Conservation (phyloP, 2,797 vertebrate genomes). For the Glyptemys insculpta region DNA sequence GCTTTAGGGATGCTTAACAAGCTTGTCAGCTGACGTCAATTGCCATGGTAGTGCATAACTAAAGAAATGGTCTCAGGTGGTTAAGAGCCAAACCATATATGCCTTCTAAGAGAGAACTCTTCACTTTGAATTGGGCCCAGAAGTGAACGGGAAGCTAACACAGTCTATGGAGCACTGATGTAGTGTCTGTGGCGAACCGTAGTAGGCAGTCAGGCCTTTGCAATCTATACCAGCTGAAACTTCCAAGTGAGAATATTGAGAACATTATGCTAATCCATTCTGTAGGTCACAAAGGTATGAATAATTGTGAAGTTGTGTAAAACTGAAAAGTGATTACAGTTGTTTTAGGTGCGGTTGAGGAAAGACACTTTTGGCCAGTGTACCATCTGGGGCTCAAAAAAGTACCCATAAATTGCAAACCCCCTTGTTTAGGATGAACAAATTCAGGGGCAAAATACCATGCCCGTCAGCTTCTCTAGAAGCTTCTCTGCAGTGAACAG, state of each 20-base stretch:
- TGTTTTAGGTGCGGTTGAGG: background rate
- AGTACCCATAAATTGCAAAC: background rate
- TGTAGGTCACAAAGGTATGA: background rate
- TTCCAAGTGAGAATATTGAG: background rate
- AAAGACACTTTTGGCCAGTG: background rate
- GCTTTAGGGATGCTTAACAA: background rate
- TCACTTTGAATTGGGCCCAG: background rate
- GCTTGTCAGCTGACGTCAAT: background rate
- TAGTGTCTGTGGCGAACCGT: background rate
- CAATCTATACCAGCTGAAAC: background rate
- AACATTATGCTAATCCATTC: background rate
- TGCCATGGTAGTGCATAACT: background rate
- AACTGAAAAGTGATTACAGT: background rate
- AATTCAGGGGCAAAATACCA: background rate
- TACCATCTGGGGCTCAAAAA: background rate
- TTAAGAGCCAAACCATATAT: background rate
- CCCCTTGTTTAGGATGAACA: background rate
- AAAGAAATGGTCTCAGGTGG: background rate
- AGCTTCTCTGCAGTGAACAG: background rate
- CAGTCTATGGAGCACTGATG: accelerated
- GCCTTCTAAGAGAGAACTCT: background rate
- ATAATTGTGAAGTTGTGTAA: background rate
- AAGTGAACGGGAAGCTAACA: background rate
- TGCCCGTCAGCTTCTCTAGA: background rate
- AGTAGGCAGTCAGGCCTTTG: background rate